Percentiles rank a stretch among this genome's conserved stretches.
These are phyloP conservation scores for Myotis lucifugus DNA, from an alignment of 2,113 vertebrate genomes.

Conservation along the genomic window DNA sequence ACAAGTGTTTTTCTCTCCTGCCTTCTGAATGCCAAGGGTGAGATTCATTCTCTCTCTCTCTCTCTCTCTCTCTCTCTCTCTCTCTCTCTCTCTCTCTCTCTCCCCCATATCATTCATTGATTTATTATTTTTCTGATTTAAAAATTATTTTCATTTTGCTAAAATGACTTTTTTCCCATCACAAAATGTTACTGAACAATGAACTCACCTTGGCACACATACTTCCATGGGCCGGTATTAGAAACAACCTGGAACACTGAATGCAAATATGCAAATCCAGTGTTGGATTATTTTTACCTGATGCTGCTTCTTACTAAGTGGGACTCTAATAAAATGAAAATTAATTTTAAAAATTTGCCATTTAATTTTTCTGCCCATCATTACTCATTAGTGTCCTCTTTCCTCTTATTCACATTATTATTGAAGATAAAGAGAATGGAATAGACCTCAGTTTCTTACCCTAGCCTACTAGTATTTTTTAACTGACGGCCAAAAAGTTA, in stretches of 20 bases:
- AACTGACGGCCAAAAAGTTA: background rate
- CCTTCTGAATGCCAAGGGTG: background rate
- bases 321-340: background rate
- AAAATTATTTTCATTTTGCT: background rate
- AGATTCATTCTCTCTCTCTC: too few species aligned
- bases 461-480: background rate
- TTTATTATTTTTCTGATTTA: conserved; percentile 13
- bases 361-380: background rate
- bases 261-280: background rate
- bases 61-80: background rate
- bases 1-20: rapidly evolving
- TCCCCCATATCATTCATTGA: background rate
- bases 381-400: background rate
- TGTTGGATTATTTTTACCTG: background rate
- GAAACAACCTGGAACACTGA: background rate
- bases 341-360: background rate
- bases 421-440: background rate
- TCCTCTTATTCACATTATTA: background rate
- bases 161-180: background rate
- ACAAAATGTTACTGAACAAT: background rate
- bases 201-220: background rate
- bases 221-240: background rate
- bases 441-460: background rate
- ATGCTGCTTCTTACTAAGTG: background rate
- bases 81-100: background rate